Conservation (phyloP, 2,888 invertebrate species). For the Aproaerema taeniolella region DNA sequence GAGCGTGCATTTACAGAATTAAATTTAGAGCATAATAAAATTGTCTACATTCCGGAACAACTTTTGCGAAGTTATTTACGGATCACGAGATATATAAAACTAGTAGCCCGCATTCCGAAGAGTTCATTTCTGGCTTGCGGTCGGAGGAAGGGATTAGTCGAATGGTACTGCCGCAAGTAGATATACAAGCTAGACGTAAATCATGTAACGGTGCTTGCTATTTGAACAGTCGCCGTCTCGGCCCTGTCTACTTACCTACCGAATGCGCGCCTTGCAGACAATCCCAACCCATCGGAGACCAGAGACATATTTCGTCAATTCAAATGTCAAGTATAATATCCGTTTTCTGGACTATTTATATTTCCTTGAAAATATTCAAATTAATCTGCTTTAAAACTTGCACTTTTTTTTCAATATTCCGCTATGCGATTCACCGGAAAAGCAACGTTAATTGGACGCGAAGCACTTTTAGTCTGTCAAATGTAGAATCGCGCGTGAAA, state of each 20-base stretch:
- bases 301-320: slow-evolving; percentile 33
- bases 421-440: slow-evolving; percentile 3
- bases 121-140: slow-evolving; percentile 26
- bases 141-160: slow-evolving; percentile 10
- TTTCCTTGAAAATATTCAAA: too few species aligned
- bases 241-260: slow-evolving; percentile 43
- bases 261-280: slow-evolving; percentile 33
- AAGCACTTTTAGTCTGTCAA: slow-evolving; percentile 7
- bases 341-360: not conserved
- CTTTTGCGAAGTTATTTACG: slow-evolving; percentile 19
- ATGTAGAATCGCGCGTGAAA: slow-evolving; percentile 11
- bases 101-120: slow-evolving; percentile 18
- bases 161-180: slow-evolving; percentile 5
- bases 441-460: slow-evolving; percentile 9
- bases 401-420: not conserved
- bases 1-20: slow-evolving; percentile 37
- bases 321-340: not conserved
- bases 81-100: slow-evolving; percentile 14
- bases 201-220: slow-evolving; percentile 41
- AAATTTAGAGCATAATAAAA: slow-evolving; percentile 35
- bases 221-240: slow-evolving; percentile 43
- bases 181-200: slow-evolving; percentile 22
- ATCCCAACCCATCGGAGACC: slow-evolving; percentile 24
- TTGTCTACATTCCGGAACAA: slow-evolving; percentile 22
- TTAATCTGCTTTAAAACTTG: not conserved